These are phyloP conservation scores for Drosophila bocki DNA, from an alignment of 1,140 invertebrate genomes.

Conservation along the genomic window DNA sequence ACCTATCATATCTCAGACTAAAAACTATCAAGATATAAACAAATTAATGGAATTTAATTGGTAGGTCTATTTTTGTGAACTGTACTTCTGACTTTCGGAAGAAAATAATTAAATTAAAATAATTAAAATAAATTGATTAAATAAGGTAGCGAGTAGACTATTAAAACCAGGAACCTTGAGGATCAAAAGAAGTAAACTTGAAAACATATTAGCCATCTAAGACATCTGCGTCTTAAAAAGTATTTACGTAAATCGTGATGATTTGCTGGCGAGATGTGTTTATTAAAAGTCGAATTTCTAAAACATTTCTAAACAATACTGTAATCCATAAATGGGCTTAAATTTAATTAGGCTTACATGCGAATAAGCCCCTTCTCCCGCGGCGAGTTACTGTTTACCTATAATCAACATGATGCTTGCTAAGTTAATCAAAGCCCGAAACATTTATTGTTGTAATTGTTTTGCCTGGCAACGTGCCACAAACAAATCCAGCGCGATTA, in stretches of 20 bases:
- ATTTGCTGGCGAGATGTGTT: background rate
- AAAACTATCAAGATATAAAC: no score
- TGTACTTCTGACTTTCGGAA: background rate
- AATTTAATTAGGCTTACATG: background rate
- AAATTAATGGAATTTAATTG: background rate
- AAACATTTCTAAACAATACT: background rate
- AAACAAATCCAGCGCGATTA: conserved; percentile 55
- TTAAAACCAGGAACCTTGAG: no score
- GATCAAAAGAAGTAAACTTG: no score
- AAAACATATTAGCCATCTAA: no score
- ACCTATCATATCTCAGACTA: no score
- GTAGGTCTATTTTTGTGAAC: background rate
- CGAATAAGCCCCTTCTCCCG: background rate
- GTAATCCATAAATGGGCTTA: conserved; percentile 1
- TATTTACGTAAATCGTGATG: no score
- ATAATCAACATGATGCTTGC: conserved; percentile 38
- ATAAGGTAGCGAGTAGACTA: no score
- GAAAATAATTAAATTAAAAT: no score
- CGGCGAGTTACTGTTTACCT: conserved; percentile 15
- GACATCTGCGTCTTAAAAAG: no score
- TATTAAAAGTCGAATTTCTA: background rate
- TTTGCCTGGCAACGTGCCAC: conserved; percentile 57
- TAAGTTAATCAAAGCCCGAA: conserved; percentile 60
- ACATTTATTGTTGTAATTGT: conserved; percentile 56
- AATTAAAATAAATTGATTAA: background rate